These are phyloP conservation scores for Distichodus sexfasciatus DNA, from an alignment of 2,797 vertebrate species.

Conservation along the genomic window DNA sequence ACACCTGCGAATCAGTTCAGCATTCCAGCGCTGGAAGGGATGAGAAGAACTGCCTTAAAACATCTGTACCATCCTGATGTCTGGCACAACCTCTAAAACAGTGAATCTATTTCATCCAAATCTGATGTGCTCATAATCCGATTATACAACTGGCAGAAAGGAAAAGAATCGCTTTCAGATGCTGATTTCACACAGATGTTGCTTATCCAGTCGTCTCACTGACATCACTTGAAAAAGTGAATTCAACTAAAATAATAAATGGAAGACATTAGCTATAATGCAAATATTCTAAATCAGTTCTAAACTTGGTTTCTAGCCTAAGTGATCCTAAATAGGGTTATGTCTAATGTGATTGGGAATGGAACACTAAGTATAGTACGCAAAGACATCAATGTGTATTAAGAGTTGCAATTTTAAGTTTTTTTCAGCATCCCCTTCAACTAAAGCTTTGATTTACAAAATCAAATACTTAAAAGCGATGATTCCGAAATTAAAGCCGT, in stretches of 20 bases:
- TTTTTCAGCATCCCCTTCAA: no score
- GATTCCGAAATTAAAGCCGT: neutral
- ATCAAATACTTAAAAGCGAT: neutral
- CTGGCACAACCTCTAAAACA: slow-evolving; percentile 20
- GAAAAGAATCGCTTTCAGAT: neutral
- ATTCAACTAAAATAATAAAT: neutral
- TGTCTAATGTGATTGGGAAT: no score
- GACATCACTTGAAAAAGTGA: slow-evolving; percentile 8
- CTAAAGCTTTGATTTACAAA: no score
- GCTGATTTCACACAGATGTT: neutral
- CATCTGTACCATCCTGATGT: neutral
- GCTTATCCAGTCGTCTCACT: neutral
- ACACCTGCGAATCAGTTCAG: slow-evolving; percentile 23
- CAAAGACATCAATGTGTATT: no score
- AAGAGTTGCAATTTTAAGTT: no score
- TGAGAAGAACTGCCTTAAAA: neutral
- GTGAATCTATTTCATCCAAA: no score
- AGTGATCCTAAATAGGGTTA: no score
- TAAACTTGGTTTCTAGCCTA: neutral
- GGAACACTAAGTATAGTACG: no score
- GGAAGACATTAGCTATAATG: neutral
- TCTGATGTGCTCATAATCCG: neutral
- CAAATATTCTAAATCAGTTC: neutral
- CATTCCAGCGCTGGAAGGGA: neutral
- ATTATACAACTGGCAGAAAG: slow-evolving; percentile 3